These are phyloP conservation scores for Zoanthus sociatus DNA, from an alignment of 92 coral and sea anemone genomes.

Conservation along the genomic window DNA sequence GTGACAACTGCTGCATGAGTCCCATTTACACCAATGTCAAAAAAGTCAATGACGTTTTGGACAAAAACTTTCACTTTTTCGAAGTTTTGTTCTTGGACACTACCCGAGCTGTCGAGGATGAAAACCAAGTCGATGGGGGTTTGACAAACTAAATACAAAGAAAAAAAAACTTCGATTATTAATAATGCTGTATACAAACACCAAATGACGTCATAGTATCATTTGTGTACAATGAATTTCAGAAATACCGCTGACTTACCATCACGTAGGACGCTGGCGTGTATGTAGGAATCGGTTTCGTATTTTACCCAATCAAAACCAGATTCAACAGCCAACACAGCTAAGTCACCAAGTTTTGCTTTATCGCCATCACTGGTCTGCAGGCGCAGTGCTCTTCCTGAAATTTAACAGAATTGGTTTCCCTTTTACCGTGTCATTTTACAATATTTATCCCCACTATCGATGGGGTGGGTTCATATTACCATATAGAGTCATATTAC, in stretches of 20 bases:
- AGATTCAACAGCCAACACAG: slow-evolving; percentile 85
- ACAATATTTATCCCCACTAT: no score
- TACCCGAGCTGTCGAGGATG: slow-evolving; percentile 91
- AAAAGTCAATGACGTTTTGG: slow-evolving; percentile 87
- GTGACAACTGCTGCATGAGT: slow-evolving; percentile 92
- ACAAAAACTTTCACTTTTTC: slow-evolving; percentile 80
- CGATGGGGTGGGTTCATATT: no score
- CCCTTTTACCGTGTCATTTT: no score
- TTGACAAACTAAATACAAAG: background rate
- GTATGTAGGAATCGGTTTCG: slow-evolving; percentile 68
- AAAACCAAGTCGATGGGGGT: slow-evolving; percentile 87
- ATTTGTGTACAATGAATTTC: no score
- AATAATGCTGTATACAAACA: background rate
- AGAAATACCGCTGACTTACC: slow-evolving; percentile 62
- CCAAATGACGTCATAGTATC: no score
- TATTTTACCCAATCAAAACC: slow-evolving; percentile 97
- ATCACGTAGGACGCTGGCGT: slow-evolving; percentile 93
- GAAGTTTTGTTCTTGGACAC: slow-evolving; percentile 79
- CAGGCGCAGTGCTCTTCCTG: slow-evolving; percentile 93
- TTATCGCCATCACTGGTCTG: slow-evolving; percentile 74
- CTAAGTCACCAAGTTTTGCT: slow-evolving; percentile 75
- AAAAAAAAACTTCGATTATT: background rate
- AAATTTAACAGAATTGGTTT: background rate
- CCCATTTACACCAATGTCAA: slow-evolving; percentile 87
- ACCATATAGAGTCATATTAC: no score